phyloP scores from a whole-genome alignment of 2,888 invertebrate species.

The Polydrusus cervinus region DNA sequence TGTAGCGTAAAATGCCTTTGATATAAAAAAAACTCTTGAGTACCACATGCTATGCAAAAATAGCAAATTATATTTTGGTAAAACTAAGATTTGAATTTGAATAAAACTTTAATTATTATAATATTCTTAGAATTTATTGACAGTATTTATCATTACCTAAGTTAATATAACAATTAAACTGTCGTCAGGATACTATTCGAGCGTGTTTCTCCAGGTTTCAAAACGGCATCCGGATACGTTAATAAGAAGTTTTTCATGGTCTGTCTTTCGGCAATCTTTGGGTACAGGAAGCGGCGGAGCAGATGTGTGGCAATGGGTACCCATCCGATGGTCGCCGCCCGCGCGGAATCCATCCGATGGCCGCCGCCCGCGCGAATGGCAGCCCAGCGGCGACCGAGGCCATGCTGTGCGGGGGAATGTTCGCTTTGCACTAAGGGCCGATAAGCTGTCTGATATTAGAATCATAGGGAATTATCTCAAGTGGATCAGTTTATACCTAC shows the following conservation, averaged over 20 bases:
- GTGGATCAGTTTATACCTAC: too few relatives aligned
- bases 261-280: slow-evolving; percentile 91
- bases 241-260: slow-evolving; percentile 97
- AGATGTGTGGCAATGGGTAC: slow-evolving; percentile 99
- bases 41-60: too few relatives aligned
- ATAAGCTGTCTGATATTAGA: too few relatives aligned
- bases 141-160: too few relatives aligned
- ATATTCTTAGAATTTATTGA: too few relatives aligned
- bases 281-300: slow-evolving; percentile 95
- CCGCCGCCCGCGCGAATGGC: slow-evolving; percentile 99
- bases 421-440: slow-evolving; percentile 58
- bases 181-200: slow-evolving; percentile 99
- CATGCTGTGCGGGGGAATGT: slow-evolving; percentile 87
- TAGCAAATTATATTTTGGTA: too few relatives aligned
- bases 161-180: too few relatives aligned
- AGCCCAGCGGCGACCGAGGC: slow-evolving; percentile 99
- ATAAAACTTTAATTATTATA: too few relatives aligned
- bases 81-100: too few relatives aligned
- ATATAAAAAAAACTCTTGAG: too few relatives aligned
- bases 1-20: too few relatives aligned
- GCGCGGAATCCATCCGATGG: slow-evolving; percentile 99
- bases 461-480: too few relatives aligned
- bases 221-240: slow-evolving; percentile 98
- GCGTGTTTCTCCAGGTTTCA: slow-evolving; percentile 99
- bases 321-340: slow-evolving; percentile 99